Base-by-base conservation (phyloP, 2,797 vertebrate genomes). In the Eremophila alpestris region DNA sequence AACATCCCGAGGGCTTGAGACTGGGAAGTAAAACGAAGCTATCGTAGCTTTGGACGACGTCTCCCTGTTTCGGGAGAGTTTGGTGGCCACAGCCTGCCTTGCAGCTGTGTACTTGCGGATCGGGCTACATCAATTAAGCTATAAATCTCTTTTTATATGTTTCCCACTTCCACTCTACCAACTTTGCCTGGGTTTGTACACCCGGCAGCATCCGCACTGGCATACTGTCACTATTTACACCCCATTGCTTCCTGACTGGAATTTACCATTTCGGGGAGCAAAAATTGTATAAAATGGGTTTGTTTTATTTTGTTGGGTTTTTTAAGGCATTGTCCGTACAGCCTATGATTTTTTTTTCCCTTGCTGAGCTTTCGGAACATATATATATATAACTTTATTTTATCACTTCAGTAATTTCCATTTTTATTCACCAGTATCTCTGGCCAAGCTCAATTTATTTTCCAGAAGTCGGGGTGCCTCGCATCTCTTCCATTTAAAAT, bases 71-170 rank as follows among this genome's bases (percentile, higher is more conserved):
- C 38, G 56, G 58, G 32, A 45, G 32, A n/a, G 52, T 82, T 86
- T 70, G 77, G 74, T 17, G 27, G 84, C 83, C 24, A 64, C 60
- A 91, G 45, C 76, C 90, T 55, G 90, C 84, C 85, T 59, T 73
- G 76, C 75, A 56, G 73, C 91, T 54, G 73, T 89, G 90, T 91
- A 83, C 90, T 89, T 65, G 94, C 64, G 51, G 94, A 86, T 95
- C 87, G 74, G 69, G 90, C 89, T 49, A 34, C 67, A 71, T 40
- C 95, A 95, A 94, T 95, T 87, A 96, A 95, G 93, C 94, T 87
- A 95, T 97, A 97, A 97, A 97, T 97, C 96, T 95, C 86, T 83
- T 76, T 83, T 87, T 49, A 95, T 96, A 70, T 40, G 24, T 93
- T 94, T 92, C 80, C 77, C 81, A 41, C 67, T 94, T 86, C 87